phyloP scores from a whole-genome alignment of 2,888 invertebrate species.

The Leptopilina drosophilae region DNA sequence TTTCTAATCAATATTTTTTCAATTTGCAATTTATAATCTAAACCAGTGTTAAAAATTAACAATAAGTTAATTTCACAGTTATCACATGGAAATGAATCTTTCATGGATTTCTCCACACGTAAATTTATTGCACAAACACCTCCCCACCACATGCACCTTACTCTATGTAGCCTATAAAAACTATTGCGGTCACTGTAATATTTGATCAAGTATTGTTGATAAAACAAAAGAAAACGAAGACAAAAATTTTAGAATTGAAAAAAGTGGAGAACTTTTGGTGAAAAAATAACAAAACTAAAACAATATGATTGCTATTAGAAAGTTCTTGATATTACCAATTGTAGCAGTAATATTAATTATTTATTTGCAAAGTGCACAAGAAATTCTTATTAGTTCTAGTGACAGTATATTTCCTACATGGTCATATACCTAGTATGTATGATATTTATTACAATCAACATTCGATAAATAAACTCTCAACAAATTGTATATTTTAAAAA shows the following conservation, averaged over 20 bases:
- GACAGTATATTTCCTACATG: too few species aligned
- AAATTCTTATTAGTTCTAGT: background rate
- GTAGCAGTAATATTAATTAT: constrained; percentile 14
- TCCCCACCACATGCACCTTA: constrained; percentile 8
- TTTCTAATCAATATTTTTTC: too few species aligned
- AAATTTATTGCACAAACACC: background rate
- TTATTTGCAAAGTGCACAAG: background rate
- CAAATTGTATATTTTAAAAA: too few species aligned
- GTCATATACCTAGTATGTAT: too few species aligned
- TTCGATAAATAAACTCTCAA: too few species aligned
- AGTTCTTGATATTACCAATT: background rate
- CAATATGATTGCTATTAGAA: background rate
- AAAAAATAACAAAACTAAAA: background rate
- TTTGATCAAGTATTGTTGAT: constrained; percentile 26
- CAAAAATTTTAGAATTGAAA: background rate
- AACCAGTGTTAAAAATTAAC: background rate
- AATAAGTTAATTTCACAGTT: background rate
- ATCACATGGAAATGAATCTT: background rate
- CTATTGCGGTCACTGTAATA: constrained; percentile 14
- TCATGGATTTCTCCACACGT: constrained; percentile 16
- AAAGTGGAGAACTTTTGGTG: too few species aligned
- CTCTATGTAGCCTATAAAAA: constrained; percentile 19
- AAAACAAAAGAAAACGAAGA: background rate
- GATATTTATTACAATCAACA: too few species aligned
- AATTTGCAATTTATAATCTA: background rate